Percentiles rank a stretch among this genome's conserved stretches.
Evolutionary conservation across 2,888 invertebrate genomes (phyloP).

Genomic region (Phania funesta): DNA sequence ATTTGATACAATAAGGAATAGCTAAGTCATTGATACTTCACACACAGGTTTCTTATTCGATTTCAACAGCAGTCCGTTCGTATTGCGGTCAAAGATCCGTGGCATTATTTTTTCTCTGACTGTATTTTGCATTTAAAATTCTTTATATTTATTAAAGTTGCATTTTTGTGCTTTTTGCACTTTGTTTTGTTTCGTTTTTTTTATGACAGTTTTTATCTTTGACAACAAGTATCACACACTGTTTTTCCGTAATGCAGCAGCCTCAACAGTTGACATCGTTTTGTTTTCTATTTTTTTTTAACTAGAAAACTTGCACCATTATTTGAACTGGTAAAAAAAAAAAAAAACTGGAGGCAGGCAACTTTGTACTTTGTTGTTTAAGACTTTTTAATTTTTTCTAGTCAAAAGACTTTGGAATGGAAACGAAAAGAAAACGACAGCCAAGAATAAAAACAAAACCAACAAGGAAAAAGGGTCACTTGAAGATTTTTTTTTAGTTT

Average conservation of each 20-base stretch:
- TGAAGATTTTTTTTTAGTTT: conserved; percentile 45
- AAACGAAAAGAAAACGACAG: conserved; percentile 12
- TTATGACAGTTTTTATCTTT: neutral
- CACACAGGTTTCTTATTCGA: no score
- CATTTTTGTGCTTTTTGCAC: neutral
- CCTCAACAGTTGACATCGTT: conserved; percentile 54
- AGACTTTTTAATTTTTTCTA: neutral
- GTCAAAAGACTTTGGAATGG: conserved; percentile 11
- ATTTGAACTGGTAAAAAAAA: conserved; percentile 16
- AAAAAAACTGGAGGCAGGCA: neutral
- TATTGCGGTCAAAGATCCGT: no score
- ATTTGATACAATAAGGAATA: no score
- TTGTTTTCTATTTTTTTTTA: no score
- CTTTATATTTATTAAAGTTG: conserved; percentile 30
- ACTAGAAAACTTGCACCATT: conserved; percentile 24
- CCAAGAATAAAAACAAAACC: conserved; percentile 19
- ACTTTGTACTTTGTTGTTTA: neutral
- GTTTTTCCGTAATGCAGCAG: conserved; percentile 20
- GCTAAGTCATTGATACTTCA: no score
- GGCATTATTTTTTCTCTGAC: no score
- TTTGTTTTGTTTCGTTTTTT: neutral
- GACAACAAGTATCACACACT: conserved; percentile 22
- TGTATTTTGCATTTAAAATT: conserved; percentile 33
- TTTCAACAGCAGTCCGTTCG: no score
- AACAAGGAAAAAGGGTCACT: conserved; percentile 64